Conservation (phyloP, 2,888 invertebrate species). For the Elegia similella region DNA sequence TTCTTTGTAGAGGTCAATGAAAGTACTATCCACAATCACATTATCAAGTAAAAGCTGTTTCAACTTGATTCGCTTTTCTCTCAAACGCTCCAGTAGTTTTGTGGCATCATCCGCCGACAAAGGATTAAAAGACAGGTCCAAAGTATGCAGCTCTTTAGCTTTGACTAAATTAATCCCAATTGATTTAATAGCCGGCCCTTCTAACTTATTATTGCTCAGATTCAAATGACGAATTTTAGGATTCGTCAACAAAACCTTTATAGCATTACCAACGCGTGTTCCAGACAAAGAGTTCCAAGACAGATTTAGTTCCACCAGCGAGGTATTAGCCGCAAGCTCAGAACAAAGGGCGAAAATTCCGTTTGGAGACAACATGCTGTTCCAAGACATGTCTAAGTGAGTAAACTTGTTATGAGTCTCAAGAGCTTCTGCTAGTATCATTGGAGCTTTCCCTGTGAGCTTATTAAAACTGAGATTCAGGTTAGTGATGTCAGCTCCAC, state of each 20-base stretch:
- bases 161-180: slow-evolving; percentile 32
- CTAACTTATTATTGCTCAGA: slow-evolving; percentile 38
- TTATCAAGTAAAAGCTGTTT: slow-evolving; percentile 42
- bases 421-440: slow-evolving; percentile 17
- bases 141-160: slow-evolving; percentile 34
- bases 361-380: slow-evolving; percentile 33
- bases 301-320: slow-evolving; percentile 36
- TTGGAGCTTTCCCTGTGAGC: slow-evolving; percentile 14
- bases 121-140: slow-evolving; percentile 52
- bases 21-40: slow-evolving; percentile 39
- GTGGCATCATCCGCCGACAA: slow-evolving; percentile 41
- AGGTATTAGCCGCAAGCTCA: not conserved
- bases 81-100: slow-evolving; percentile 34
- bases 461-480: slow-evolving; percentile 19
- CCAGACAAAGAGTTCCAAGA: slow-evolving; percentile 40
- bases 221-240: slow-evolving; percentile 29
- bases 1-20: slow-evolving; percentile 32
- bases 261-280: slow-evolving; percentile 28
- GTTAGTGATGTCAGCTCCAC: slow-evolving; percentile 28
- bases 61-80: slow-evolving; percentile 33
- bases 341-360: slow-evolving; percentile 31
- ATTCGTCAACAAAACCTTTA: slow-evolving; percentile 30
- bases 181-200: slow-evolving; percentile 28
- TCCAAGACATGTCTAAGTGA: slow-evolving; percentile 41
- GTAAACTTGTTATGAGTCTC: slow-evolving; percentile 37